These are phyloP conservation scores for Marronus borbonicus DNA, from an alignment of 2,888 invertebrate species.

Conservation along the genomic window DNA sequence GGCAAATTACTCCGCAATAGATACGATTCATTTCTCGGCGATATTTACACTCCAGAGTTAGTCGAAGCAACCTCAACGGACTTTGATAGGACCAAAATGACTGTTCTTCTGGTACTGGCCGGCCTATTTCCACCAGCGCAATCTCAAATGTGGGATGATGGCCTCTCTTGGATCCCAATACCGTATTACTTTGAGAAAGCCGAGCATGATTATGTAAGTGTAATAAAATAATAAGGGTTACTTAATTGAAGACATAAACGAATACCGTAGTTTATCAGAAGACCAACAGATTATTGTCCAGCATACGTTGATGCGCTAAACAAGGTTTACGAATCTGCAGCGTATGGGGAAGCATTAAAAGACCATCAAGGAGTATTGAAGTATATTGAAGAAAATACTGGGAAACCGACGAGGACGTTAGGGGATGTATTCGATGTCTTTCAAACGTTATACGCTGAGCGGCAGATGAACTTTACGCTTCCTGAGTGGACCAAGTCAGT, in stretches of 20 bases:
- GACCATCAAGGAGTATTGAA: conserved; percentile 59
- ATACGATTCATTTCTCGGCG: conserved; percentile 69
- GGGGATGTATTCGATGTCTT: conserved; percentile 63
- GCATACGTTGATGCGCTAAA: conserved; percentile 63
- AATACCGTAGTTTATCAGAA: conserved; percentile 62
- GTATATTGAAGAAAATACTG: conserved; percentile 62
- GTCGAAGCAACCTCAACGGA: conserved; percentile 76
- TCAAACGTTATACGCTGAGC: conserved; percentile 66
- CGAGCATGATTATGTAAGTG: conserved; percentile 63
- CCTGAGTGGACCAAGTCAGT: conserved; percentile 69
- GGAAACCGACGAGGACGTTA: conserved; percentile 60
- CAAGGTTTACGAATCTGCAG: conserved; percentile 59
- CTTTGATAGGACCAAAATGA: conserved; percentile 83
- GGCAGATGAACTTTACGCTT: conserved; percentile 65
- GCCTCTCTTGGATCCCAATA: conserved; percentile 76
- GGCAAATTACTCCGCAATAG: conserved; percentile 67
- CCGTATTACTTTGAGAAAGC: conserved; percentile 68
- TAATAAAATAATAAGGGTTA: background rate
- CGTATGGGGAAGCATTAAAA: conserved; percentile 58
- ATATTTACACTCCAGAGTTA: conserved; percentile 68
- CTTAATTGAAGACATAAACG: background rate
- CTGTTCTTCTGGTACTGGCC: conserved; percentile 78
- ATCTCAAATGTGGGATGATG: conserved; percentile 70
- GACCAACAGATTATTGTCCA: conserved; percentile 66
- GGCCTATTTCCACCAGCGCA: conserved; percentile 78